These are phyloP conservation scores for Loripinus fragilis DNA, from an alignment of 2,888 invertebrate genomes.

Conservation along the genomic window DNA sequence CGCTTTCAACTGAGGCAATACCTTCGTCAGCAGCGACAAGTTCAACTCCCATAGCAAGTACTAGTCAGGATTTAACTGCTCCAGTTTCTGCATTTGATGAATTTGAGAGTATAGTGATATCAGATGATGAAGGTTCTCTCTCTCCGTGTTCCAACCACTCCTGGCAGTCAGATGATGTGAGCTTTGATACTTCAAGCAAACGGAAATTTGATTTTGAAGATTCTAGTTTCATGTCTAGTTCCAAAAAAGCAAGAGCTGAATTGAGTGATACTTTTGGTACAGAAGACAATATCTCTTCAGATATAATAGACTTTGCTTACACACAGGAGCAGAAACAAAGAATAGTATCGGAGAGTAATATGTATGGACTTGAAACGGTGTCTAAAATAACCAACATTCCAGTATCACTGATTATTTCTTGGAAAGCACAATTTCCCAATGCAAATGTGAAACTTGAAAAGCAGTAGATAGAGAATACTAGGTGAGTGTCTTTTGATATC, in stretches of 20 bases:
- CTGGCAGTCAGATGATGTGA: constrained; percentile 5
- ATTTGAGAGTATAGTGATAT: constrained; percentile 4
- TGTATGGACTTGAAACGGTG: background rate
- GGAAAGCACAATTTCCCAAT: constrained; percentile 4
- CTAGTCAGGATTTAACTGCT: too few relatives aligned
- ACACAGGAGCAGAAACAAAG: background rate
- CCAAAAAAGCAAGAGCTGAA: background rate
- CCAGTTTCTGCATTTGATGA: background rate
- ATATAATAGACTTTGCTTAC: constrained; percentile 10
- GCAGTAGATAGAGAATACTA: too few relatives aligned
- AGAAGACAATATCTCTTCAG: background rate
- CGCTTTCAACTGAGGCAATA: background rate
- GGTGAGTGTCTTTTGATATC: too few relatives aligned
- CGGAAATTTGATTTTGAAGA: background rate
- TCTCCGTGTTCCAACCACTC: constrained; percentile 12
- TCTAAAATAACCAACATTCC: constrained; percentile 13
- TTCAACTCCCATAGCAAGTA: background rate
- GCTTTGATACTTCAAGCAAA: background rate
- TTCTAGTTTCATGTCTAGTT: background rate
- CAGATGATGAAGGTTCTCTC: background rate
- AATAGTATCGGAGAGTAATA: background rate
- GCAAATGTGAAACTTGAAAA: background rate
- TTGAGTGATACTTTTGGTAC: background rate
- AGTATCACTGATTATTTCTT: background rate
- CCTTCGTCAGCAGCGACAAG: background rate